These are phyloP conservation scores for Nanorana parkeri DNA, from an alignment of 2,113 vertebrate genomes.

Conservation along the genomic window DNA sequence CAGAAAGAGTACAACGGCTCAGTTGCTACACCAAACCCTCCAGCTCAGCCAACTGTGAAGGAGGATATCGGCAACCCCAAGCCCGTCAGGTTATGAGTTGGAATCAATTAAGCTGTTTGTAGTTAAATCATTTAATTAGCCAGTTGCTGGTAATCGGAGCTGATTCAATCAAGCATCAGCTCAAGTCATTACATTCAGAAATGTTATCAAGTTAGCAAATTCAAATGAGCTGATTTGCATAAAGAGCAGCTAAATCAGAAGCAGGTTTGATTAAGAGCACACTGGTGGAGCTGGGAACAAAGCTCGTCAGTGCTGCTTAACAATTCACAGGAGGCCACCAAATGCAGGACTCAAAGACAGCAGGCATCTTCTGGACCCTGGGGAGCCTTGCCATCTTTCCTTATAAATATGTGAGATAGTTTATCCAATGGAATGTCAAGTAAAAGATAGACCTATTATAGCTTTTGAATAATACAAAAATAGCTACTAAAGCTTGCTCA, in stretches of 20 bases:
- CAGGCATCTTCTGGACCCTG: background rate
- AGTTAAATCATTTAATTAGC: slow-evolving; percentile 58
- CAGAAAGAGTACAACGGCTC: slow-evolving; percentile 15
- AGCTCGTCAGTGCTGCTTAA: slow-evolving; percentile 16
- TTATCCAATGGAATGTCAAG: slow-evolving; percentile 2
- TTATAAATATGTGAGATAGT: background rate
- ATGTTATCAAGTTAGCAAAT: slow-evolving; percentile 58
- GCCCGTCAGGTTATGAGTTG: slow-evolving; percentile 45
- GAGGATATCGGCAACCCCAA: slow-evolving; percentile 40
- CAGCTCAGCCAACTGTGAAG: slow-evolving; percentile 51
- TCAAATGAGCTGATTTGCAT: slow-evolving; percentile 55
- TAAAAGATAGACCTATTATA: background rate
- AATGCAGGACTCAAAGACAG: slow-evolving; percentile 24
- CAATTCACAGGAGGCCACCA: slow-evolving; percentile 20
- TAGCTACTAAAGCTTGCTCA: too few species aligned
- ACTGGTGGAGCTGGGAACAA: slow-evolving; percentile 10
- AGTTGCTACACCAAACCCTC: slow-evolving; percentile 30
- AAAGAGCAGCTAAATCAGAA: slow-evolving; percentile 52
- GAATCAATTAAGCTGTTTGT: slow-evolving; percentile 57
- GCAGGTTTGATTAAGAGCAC: slow-evolving; percentile 55
- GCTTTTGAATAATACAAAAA: too few species aligned
- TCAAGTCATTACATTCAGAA: slow-evolving; percentile 54
- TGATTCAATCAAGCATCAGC: slow-evolving; percentile 56
- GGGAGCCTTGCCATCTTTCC: background rate
- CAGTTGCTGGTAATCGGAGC: slow-evolving; percentile 54